Conservation (phyloP, 2,888 invertebrate species). For the Kuschelorhynchus macadamiae region DNA sequence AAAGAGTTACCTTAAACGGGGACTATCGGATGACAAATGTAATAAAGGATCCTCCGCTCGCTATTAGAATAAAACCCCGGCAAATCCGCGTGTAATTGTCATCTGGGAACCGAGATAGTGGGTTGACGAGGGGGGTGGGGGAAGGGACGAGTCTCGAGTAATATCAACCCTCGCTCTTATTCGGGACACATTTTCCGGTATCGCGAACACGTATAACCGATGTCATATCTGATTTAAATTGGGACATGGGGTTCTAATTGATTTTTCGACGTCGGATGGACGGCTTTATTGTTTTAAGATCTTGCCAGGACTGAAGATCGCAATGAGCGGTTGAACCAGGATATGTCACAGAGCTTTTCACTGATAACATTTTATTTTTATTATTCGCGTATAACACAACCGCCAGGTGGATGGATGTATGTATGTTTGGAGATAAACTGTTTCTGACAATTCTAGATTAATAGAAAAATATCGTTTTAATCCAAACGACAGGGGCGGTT, state of each 20-base stretch:
- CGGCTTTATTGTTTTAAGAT: too few species aligned
- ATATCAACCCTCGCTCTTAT: constrained; percentile 3
- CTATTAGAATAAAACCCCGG: constrained; percentile 65
- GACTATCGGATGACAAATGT: constrained; percentile 65
- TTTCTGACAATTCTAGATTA: too few species aligned
- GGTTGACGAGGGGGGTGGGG: constrained; percentile 44
- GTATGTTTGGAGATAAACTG: too few species aligned
- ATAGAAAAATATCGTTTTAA: too few species aligned
- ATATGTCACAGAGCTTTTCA: too few species aligned
- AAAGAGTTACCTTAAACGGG: constrained; percentile 44
- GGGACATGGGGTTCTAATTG: constrained; percentile 19
- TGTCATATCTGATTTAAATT: constrained; percentile 14
- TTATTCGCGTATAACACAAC: too few species aligned
- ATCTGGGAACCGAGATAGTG: constrained; percentile 50
- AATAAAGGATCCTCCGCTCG: constrained; percentile 64
- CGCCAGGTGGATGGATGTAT: too few species aligned
- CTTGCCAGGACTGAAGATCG: too few species aligned
- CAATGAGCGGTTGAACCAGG: too few species aligned
- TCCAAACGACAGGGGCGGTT: too few species aligned
- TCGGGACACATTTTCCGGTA: constrained; percentile 24
- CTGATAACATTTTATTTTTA: too few species aligned
- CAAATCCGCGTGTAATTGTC: constrained; percentile 67
- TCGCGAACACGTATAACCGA: constrained; percentile 26
- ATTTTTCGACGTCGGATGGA: constrained; percentile 9
- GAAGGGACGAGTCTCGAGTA: neutral